These are phyloP conservation scores for Helogale parvula DNA, from an alignment of 2,113 vertebrate genomes.

Conservation along the genomic window DNA sequence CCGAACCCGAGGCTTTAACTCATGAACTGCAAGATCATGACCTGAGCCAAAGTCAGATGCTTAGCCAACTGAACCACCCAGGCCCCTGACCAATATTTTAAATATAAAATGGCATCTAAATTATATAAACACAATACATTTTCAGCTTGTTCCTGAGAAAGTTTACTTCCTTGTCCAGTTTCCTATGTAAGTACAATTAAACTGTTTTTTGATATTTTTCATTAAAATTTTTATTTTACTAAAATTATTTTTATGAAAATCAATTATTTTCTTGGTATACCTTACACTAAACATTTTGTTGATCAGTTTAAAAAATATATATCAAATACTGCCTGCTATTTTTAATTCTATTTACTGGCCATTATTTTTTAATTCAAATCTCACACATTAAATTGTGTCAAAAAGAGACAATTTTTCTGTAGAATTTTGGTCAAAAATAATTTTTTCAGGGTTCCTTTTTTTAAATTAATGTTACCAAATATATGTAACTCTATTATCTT, in stretches of 20 bases:
- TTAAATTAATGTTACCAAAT: conserved; percentile 10
- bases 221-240: conserved; percentile 30
- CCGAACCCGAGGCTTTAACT: no score
- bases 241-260: conserved; percentile 32
- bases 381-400: background rate
- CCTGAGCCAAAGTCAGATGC: no score
- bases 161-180: background rate
- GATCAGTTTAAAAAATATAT: background rate
- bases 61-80: no score
- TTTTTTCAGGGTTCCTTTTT: background rate
- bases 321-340: background rate
- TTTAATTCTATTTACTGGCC: background rate
- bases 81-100: background rate
- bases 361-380: background rate
- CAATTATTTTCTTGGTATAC: conserved; percentile 11
- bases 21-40: no score
- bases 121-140: conserved; percentile 13
- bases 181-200: conserved; percentile 19
- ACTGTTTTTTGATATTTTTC: conserved; percentile 2
- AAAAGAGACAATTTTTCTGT: background rate
- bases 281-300: conserved; percentile 17
- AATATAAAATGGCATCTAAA: conserved; percentile 9
- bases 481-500: background rate
- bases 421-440: background rate
- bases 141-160: conserved; percentile 35